A percentile compares a stretch with the other conserved stretches of the same genome.
phyloP scores from a whole-genome alignment of 35 echinoderm and acorn worm species.

The Chiridota heheva region DNA sequence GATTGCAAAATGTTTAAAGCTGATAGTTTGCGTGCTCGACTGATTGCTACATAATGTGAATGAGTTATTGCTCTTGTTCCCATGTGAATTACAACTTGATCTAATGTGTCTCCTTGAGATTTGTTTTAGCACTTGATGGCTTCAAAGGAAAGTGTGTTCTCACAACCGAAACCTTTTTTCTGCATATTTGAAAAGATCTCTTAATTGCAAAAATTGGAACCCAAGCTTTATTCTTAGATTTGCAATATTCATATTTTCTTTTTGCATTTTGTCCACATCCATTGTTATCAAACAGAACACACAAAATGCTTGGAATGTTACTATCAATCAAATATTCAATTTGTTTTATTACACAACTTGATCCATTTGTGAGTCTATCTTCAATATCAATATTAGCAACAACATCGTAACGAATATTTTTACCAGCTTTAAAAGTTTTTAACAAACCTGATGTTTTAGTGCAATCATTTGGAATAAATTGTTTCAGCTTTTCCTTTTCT shows the following conservation, averaged over 20 bases:
- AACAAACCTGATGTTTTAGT: background rate
- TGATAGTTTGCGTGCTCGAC: background rate
- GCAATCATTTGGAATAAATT: background rate
- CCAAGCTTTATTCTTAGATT: background rate
- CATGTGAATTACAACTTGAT: conserved; percentile 22
- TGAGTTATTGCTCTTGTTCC: conserved; percentile 1
- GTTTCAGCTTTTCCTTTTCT: background rate
- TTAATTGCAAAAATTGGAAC: conserved; percentile 30
- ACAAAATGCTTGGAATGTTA: conserved; percentile 39
- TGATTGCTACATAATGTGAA: conserved; percentile 44
- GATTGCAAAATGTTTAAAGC: conserved; percentile 22
- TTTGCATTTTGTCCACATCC: conserved; percentile 5
- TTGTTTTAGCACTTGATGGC: conserved; percentile 45
- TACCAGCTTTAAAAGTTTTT: background rate
- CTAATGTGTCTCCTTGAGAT: conserved; percentile 19
- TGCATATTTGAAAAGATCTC: conserved; percentile 22
- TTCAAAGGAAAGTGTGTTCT: conserved; percentile 52
- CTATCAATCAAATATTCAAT: background rate
- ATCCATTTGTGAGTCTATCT: background rate
- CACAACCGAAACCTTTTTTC: background rate
- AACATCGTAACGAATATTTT: background rate
- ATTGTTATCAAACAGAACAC: conserved; percentile 26
- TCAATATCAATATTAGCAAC: background rate
- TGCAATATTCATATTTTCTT: conserved; percentile 25
- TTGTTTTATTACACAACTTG: background rate